Evolutionary conservation across 1,140 invertebrate species (phyloP).

Genomic region (Lepidurus packardi): DNA sequence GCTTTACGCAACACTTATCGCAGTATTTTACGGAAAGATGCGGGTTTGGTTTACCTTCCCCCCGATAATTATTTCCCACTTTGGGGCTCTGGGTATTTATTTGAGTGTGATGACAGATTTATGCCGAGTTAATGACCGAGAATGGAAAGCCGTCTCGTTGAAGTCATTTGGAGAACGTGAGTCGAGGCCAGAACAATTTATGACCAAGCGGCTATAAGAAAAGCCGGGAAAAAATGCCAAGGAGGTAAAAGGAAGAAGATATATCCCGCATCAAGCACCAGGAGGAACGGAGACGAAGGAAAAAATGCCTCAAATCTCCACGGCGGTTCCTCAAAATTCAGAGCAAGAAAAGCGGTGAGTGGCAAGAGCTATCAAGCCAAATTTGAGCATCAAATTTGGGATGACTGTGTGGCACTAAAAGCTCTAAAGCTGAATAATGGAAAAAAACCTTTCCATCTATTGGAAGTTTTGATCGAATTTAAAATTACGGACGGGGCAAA

Average conservation of each 20-base stretch:
- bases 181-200: neutral
- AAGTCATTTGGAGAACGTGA: neutral
- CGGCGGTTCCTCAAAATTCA: too few relatives aligned
- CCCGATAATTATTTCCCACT: slow-evolving; percentile 7
- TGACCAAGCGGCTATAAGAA: neutral
- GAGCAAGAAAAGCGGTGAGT: too few relatives aligned
- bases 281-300: too few relatives aligned
- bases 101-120: slow-evolving; percentile 6
- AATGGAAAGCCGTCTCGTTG: neutral
- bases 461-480: neutral
- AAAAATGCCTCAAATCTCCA: too few relatives aligned
- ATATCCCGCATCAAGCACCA: too few relatives aligned
- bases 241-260: too few relatives aligned
- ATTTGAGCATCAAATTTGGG: too few relatives aligned
- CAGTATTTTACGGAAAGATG: neutral
- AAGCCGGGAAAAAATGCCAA: too few relatives aligned
- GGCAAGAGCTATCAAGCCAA: too few relatives aligned
- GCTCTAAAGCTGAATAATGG: neutral
- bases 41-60: neutral
- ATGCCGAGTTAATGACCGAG: neutral
- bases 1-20: neutral
- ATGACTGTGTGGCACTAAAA: too few relatives aligned
- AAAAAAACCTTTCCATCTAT: neutral
- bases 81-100: neutral
- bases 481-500: neutral